Evolutionary conservation across 2,113 vertebrate genomes (phyloP).

Genomic region (Nothoprocta perdicaria): DNA sequence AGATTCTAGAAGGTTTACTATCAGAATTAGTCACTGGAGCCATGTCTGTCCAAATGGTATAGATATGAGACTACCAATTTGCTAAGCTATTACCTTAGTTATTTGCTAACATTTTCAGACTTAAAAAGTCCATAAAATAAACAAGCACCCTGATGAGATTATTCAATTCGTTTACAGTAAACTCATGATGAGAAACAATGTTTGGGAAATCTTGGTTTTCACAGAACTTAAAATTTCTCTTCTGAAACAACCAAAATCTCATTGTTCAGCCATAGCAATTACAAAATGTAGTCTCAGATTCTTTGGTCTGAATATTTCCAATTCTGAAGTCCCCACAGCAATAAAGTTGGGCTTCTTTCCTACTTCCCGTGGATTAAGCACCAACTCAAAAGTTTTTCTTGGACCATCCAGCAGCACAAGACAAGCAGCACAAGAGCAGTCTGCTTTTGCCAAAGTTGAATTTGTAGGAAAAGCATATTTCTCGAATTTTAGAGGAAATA

Average conservation of each 20-base stretch:
- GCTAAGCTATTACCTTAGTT: background rate
- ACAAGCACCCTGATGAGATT: background rate
- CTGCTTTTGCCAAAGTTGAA: background rate
- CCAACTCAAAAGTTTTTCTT: slow-evolving; percentile 9
- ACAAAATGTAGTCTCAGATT: background rate
- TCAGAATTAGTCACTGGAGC: background rate
- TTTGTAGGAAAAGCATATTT: background rate
- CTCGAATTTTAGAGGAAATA: slow-evolving; percentile 26
- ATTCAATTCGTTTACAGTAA: background rate
- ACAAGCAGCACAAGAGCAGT: background rate
- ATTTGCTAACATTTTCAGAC: background rate
- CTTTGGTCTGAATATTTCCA: slow-evolving; percentile 50
- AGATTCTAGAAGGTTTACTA: background rate
- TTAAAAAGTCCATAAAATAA: background rate
- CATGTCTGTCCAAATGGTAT: background rate
- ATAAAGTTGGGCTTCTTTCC: slow-evolving; percentile 9
- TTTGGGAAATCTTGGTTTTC: slow-evolving; percentile 30
- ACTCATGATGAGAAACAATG: slow-evolving; percentile 12
- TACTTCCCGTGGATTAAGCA: slow-evolving; percentile 32
- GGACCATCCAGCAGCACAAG: slow-evolving; percentile 4
- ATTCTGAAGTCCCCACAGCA: background rate
- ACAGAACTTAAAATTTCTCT: background rate
- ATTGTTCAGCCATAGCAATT: background rate
- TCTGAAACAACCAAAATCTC: background rate
- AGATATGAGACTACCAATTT: background rate